Conservation (phyloP, 2,888 invertebrate genomes). For the Trissolcus japonicus region DNA sequence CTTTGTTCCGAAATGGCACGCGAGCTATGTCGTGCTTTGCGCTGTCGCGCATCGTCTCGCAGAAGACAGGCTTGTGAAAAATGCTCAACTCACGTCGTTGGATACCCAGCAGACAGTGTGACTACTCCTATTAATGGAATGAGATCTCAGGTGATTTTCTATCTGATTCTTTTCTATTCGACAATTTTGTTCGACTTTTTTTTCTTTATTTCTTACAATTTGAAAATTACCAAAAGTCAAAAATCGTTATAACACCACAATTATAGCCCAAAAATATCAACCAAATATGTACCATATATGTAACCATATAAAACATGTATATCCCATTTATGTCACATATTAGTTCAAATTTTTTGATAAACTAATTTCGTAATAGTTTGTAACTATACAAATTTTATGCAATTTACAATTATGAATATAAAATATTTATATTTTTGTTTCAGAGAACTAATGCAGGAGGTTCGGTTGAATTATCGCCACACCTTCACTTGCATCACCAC, state of each 20-base stretch:
- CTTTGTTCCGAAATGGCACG: constrained; percentile 88
- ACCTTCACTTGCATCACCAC: constrained; percentile 75
- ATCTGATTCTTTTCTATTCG: neutral
- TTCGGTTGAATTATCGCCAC: constrained; percentile 76
- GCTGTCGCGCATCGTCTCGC: constrained; percentile 81
- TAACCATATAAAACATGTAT: too few relatives aligned
- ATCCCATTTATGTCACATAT: too few relatives aligned
- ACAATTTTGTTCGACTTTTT: neutral
- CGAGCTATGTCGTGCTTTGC: constrained; percentile 82
- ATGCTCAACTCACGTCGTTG: constrained; percentile 77
- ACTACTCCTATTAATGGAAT: constrained; percentile 75
- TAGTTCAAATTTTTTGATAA: neutral
- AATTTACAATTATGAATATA: too few relatives aligned
- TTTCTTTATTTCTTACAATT: neutral
- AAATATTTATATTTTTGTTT: too few relatives aligned
- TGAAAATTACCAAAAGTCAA: too few relatives aligned
- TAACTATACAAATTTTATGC: neutral
- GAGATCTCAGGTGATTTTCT: constrained; percentile 70
- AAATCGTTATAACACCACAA: too few relatives aligned
- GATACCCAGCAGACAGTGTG: constrained; percentile 76
- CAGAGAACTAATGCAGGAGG: constrained; percentile 76
- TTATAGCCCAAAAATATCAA: too few relatives aligned
- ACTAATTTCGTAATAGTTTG: neutral
- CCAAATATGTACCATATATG: too few relatives aligned
- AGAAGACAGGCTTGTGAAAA: constrained; percentile 82